phyloP scores from a whole-genome alignment of 1,140 invertebrate genomes.

The Aphaenogaster floridana region DNA sequence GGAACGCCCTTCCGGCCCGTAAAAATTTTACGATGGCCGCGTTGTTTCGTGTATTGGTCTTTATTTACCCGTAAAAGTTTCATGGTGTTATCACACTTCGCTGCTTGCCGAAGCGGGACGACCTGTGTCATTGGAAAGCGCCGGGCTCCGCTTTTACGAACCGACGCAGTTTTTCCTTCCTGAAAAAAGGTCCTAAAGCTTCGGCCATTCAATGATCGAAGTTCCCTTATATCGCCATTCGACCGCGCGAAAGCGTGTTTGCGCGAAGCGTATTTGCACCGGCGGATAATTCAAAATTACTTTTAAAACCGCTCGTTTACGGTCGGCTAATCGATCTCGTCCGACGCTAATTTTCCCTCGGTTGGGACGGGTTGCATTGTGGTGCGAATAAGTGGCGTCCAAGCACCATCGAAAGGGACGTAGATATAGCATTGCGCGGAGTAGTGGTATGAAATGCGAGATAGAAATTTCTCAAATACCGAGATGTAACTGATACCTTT shows the following conservation, averaged over 20 bases:
- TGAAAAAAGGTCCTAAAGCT: slow-evolving; percentile 44
- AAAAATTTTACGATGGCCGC: slow-evolving; percentile 74
- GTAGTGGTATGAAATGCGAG: neutral
- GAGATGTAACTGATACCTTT: neutral
- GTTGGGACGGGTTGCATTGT: neutral
- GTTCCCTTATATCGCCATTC: slow-evolving; percentile 49
- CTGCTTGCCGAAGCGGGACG: slow-evolving; percentile 66
- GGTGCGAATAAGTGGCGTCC: neutral
- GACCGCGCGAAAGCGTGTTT: slow-evolving; percentile 30
- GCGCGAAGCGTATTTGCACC: slow-evolving; percentile 18
- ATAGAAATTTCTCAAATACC: slow-evolving; percentile 32
- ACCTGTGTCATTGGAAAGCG: slow-evolving; percentile 73
- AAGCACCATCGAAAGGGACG: neutral
- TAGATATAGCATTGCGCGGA: neutral
- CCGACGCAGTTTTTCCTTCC: slow-evolving; percentile 36
- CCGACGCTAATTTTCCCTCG: slow-evolving; percentile 16
- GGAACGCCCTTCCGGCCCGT: slow-evolving; percentile 46
- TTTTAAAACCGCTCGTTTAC: slow-evolving; percentile 29
- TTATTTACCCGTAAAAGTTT: slow-evolving; percentile 76
- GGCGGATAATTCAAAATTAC: slow-evolving; percentile 61
- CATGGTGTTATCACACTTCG: slow-evolving; percentile 74
- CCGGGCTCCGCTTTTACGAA: slow-evolving; percentile 65
- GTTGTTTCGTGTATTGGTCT: slow-evolving; percentile 72
- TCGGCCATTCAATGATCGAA: slow-evolving; percentile 26
- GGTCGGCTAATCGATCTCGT: slow-evolving; percentile 41